Base-by-base conservation (phyloP, 1,140 invertebrate species). In the Drosophila repleta region DNA sequence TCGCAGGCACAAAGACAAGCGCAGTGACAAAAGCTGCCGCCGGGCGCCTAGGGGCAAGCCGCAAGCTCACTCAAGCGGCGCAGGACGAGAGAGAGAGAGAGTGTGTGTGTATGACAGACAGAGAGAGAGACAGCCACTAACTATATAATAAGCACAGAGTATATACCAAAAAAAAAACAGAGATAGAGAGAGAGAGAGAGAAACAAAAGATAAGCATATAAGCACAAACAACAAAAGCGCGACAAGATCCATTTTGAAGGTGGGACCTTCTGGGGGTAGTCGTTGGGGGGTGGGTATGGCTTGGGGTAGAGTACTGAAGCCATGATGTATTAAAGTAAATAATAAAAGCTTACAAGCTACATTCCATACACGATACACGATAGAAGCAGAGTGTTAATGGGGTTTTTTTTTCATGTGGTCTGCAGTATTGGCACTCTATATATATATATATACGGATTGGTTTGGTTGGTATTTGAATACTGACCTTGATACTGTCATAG, bases 401-500 rank as follows among this genome's bases (percentile, higher is more conserved):
- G 35, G 39, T 15, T 43, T 52, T 37, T 15, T 15, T 17, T 43
- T 24, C 17, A 45, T 45, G 21, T 58, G 18, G n/a, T 10, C 35
- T 29, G 10, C 20, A 20, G 20, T 35, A 55, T 45, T 18, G 29
- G 43, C 41, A 45, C 15, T 43, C 41, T 43, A 45, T 20, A 45
- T 20, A 5, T 2, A 21, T 46, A 21, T 52, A n/a, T 13, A 21
- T 24, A 11, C 18, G 6, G 26, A 7, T 29, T 29, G 26, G 20
- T 61, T 61, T 35, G 29, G 4, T 58, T 24, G n/a, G 15, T 41
- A 15, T 15, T 43, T 17, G 5, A 2, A 76, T 71, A 93, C 95
- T 94, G 94, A 99, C 99, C 98, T 99, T 99, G 93, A 99, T 99
- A 93, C 98, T 99, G 94, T 99, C 99, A 95, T 99, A 99, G 95